Base-by-base conservation (phyloP, 2,113 vertebrate species). In the Lamprotornis superbus region DNA sequence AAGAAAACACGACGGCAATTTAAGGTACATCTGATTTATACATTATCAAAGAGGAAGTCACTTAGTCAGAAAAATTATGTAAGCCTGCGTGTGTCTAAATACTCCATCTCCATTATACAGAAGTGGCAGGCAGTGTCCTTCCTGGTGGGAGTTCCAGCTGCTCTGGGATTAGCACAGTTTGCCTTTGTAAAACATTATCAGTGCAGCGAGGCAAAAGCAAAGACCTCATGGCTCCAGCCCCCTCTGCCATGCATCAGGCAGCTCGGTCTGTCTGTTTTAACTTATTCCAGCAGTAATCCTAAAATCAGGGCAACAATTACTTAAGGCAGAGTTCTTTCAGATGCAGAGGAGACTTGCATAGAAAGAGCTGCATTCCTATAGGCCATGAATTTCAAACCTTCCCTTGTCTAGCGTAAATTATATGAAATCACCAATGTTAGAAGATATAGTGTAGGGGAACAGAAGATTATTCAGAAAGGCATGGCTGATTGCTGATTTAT, bases 261-360 rank as follows among this genome's bases (percentile, higher is more conserved):
- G 55, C 77, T 85, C 4, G 0, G 7, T 92, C 92, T 93, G 60
- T 56, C 78, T 91, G 46, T 67, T 94, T 92, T 73, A 95, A 87
- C 90, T 87, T 87, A 65, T 68, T 93, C 68, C 75, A 86, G 42
- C 61, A 77, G 42, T 37, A 88, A 88, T 77, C 55, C 52, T 93
- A 88, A 93, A 95, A 93, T 88, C 94, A 97, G 95, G 90, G 69
- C 87, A 83, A 94, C 47, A 57, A 44, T 87, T 73, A 93, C 87
- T 97, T 92, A 96, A 93, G 90, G 92, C 78, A 87, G 68, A 94
- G 78, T 93, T 97, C 59, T 84, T 93, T 91, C 86, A 89, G 64
- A 92, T 1, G 9, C 87, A 84, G 50, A 28, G 63, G 49, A 94
- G 95, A 61, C 61, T 83, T 94, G 73, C 42, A 52, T 57, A 86